Percentiles rank a stretch among this genome's conserved stretches.
Conservation (phyloP, 23 tunicate species). For the Trididemnum nubilum region DNA sequence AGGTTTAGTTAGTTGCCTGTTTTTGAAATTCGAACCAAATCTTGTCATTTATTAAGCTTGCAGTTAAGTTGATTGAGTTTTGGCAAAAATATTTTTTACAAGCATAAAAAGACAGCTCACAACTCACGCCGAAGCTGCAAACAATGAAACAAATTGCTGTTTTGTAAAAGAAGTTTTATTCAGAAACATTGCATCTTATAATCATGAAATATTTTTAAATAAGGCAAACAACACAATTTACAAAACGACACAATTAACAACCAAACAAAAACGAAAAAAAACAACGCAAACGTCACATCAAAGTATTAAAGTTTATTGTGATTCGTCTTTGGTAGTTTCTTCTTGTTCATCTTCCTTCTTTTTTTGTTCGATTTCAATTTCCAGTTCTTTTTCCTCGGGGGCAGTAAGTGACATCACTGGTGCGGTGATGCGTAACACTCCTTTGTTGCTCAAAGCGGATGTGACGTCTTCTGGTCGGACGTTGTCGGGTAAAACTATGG, state of each 20-base stretch:
- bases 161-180: too few species aligned
- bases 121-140: too few species aligned
- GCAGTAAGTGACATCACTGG: slow-evolving; percentile 38
- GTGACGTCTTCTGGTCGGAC: slow-evolving; percentile 40
- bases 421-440: slow-evolving; percentile 61
- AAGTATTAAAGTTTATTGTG: not conserved
- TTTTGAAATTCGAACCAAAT: too few species aligned
- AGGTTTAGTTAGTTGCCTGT: too few species aligned
- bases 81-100: too few species aligned
- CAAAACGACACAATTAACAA: not conserved
- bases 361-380: not conserved
- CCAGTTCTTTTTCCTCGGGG: slow-evolving; percentile 28
- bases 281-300: not conserved
- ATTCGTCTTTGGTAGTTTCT: not conserved
- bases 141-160: too few species aligned
- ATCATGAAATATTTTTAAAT: too few species aligned
- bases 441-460: slow-evolving; percentile 32
- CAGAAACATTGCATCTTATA: too few species aligned
- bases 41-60: too few species aligned
- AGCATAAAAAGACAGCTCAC: too few species aligned
- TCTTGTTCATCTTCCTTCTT: not conserved
- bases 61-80: too few species aligned
- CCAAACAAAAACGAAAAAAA: not conserved
- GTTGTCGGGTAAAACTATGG: slow-evolving; percentile 13
- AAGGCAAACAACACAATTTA: not conserved